Conservation (phyloP, 2,797 vertebrate species). For the Eupleurogrammus muticus region DNA sequence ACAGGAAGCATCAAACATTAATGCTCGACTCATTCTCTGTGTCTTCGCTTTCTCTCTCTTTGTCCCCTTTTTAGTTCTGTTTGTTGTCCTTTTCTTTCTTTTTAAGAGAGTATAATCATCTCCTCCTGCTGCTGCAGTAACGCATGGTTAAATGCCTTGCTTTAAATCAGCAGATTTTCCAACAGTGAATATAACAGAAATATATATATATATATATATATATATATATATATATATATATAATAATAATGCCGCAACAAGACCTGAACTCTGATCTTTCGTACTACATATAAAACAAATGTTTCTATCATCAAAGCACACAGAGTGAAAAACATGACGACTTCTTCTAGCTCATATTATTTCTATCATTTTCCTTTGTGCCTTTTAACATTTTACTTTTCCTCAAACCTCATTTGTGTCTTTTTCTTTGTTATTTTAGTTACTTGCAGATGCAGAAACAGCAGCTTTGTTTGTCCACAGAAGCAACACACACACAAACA, state of each 20-base stretch:
- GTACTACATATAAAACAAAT: background rate
- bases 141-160: too few species aligned
- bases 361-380: background rate
- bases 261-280: conserved; percentile 14
- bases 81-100: background rate
- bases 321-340: background rate
- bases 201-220: too few species aligned
- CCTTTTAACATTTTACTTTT: background rate
- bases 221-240: too few species aligned
- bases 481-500: background rate
- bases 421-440: background rate
- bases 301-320: background rate
- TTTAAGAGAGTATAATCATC: background rate
- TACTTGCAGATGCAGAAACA: background rate
- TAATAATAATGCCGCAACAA: too few species aligned
- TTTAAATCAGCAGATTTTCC: too few species aligned
- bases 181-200: too few species aligned
- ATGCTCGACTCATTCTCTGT: background rate
- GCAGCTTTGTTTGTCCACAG: background rate
- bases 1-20: background rate
- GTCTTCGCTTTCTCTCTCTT: background rate
- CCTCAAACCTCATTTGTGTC: background rate
- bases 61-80: background rate
- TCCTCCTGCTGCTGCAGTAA: too few species aligned
- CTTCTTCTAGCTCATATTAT: background rate